Base-by-base conservation (phyloP, 2,797 vertebrate species). In the Acrocephalus scirpaceus region DNA sequence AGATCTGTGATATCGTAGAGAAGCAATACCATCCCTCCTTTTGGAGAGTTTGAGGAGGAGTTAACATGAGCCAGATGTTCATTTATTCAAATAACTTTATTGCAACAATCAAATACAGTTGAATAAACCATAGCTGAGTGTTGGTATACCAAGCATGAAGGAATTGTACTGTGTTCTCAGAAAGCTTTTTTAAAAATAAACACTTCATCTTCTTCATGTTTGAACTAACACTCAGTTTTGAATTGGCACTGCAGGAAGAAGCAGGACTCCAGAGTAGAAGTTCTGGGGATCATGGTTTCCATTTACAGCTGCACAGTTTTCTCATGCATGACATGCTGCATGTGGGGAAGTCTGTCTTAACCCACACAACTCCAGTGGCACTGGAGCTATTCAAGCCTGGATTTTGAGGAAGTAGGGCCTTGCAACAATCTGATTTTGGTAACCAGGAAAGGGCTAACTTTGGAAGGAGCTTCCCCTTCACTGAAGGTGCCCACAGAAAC, bases 241-340 rank as follows among this genome's bases (percentile, higher is more conserved):
- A 73, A 70, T 23, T 38, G 25, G 27, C 42, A 29, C 26, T 42
- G 48, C 21, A 40, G 56, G 61, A 86, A 80, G 44, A 64, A 90
- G 16, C 40, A 77, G 57, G 48, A 53, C 12, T n/a, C 3, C 8
- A 23, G 16, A 48, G 16, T 5, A 38, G 58, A 90, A 74, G 40
- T 51, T 11, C 47, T 36, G 29, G 26, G 27, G 23, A 38, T 1
- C 10, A 9, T 21, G 36, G 29, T 36, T 88, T 73, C 51, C 71
- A 60, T 11, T 3, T 44, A 6, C 40, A 58, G 30, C 27, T 50
- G 26, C 53, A 32, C 18, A 36, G 38, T 19, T 76, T 36, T 79
- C 50, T 64, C 20, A 3, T 19, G n/a, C 4, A 5, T 1, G 6
- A n/a, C 18, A 23, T 1, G 3, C 14, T 47, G 36, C 16, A 5